Evolutionary conservation across 64 coral and sea anemone species (phyloP).

Genomic region (Acropora tenuis): DNA sequence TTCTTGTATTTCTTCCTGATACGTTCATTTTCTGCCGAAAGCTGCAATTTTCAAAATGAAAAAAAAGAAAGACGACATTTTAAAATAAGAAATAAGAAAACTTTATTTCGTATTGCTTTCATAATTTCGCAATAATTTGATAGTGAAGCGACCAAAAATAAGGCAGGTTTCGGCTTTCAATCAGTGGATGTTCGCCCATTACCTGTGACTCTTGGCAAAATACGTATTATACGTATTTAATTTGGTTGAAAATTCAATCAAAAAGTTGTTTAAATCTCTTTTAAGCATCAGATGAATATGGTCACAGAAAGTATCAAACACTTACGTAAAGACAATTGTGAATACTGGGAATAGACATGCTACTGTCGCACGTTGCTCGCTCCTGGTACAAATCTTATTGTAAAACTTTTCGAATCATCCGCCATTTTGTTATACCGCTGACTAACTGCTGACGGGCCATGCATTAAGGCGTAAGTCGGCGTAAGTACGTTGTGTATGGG

Average conservation of each 20-base stretch:
- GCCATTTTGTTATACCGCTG: constrained; percentile 56
- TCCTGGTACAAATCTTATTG: not conserved
- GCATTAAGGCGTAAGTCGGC: not conserved
- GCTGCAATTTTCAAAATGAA: constrained; percentile 18
- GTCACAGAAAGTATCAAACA: not conserved
- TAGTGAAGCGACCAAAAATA: too few relatives aligned
- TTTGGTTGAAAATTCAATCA: too few relatives aligned
- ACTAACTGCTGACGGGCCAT: not conserved
- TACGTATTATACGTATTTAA: too few relatives aligned
- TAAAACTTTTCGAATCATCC: constrained; percentile 22
- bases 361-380: not conserved
- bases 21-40: constrained; percentile 90
- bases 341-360: constrained; percentile 51
- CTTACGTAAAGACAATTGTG: constrained; percentile 72
- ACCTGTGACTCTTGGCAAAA: too few relatives aligned
- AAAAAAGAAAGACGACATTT: not conserved
- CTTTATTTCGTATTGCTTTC: too few relatives aligned
- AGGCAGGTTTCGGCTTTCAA: too few relatives aligned
- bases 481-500: too few relatives aligned
- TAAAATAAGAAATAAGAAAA: too few relatives aligned
- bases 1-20: constrained; percentile 91
- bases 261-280: not conserved
- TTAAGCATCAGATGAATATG: not conserved
- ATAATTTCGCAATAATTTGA: too few relatives aligned
- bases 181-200: too few relatives aligned